Conservation (phyloP, 2,888 invertebrate genomes). For the Xanthorhoe designata region DNA sequence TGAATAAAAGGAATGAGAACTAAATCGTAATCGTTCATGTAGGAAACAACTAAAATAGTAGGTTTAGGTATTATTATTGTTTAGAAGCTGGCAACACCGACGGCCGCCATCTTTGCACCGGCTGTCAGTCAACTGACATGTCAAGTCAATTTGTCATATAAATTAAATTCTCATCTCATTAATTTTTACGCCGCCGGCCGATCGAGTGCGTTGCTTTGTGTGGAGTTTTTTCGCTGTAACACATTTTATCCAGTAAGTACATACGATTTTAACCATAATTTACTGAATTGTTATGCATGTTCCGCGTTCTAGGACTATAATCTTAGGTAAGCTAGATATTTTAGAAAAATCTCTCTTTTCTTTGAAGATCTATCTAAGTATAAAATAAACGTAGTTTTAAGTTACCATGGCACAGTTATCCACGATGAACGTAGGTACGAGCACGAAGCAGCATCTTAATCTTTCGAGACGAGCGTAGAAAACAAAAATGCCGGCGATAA, state of each 20-base stretch:
- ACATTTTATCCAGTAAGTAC: slow-evolving; percentile 3
- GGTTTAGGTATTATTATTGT: no score
- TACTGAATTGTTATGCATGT: background rate
- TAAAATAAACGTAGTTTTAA: background rate
- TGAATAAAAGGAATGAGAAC: no score
- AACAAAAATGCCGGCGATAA: background rate
- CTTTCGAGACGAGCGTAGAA: background rate
- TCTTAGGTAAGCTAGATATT: no score
- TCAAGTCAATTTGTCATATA: no score
- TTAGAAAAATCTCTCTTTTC: no score
- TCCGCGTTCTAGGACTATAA: background rate
- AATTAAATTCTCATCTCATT: background rate
- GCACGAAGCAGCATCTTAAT: background rate
- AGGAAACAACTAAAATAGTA: background rate
- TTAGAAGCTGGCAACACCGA: no score
- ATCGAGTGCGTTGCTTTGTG: background rate
- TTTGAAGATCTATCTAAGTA: background rate
- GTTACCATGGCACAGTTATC: background rate
- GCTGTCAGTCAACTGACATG: background rate
- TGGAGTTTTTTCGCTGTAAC: background rate
- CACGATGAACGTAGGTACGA: background rate
- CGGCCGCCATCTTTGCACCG: background rate
- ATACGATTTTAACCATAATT: background rate
- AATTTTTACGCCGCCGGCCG: slow-evolving; percentile 5
- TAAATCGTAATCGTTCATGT: no score